Evolutionary conservation across 1,140 invertebrate species (phyloP).

Genomic region (Diabrotica virgifera): DNA sequence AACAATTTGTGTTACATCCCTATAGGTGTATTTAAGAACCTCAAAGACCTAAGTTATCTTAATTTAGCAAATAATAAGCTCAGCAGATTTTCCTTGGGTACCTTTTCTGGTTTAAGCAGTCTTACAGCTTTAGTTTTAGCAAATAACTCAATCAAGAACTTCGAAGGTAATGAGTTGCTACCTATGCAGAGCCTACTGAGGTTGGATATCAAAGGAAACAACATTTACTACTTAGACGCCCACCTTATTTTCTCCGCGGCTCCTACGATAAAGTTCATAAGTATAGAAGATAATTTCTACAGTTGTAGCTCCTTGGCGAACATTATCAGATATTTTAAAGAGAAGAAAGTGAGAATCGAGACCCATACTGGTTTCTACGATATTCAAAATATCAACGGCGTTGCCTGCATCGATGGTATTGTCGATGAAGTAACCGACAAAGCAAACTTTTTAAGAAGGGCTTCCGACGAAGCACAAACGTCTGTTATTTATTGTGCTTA

Average conservation of each 20-base stretch:
- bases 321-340: slow-evolving; percentile 36
- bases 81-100: slow-evolving; percentile 31
- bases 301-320: slow-evolving; percentile 33
- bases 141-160: slow-evolving; percentile 32
- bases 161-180: slow-evolving; percentile 33
- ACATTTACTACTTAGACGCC: slow-evolving; percentile 38
- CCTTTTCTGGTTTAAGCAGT: slow-evolving; percentile 39
- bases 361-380: slow-evolving; percentile 32
- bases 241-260: slow-evolving; percentile 27
- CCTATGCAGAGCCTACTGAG: slow-evolving; percentile 30
- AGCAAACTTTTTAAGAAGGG: slow-evolving; percentile 11
- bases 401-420: slow-evolving; percentile 37
- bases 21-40: slow-evolving; percentile 37
- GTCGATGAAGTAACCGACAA: slow-evolving; percentile 17
- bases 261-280: slow-evolving; percentile 32
- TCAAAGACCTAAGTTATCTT: slow-evolving; percentile 31
- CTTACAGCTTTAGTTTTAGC: slow-evolving; percentile 37
- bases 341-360: slow-evolving; percentile 31
- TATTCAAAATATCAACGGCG: slow-evolving; percentile 41
- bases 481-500: slow-evolving; percentile 5
- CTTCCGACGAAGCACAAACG: slow-evolving; percentile 1
- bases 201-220: slow-evolving; percentile 40
- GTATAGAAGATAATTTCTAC: slow-evolving; percentile 40
- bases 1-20: slow-evolving; percentile 41
- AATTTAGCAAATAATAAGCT: slow-evolving; percentile 41